Percentiles rank a stretch among this genome's conserved stretches.
Conservation (phyloP, 2,113 vertebrate genomes). For the Calcarius ornatus region DNA sequence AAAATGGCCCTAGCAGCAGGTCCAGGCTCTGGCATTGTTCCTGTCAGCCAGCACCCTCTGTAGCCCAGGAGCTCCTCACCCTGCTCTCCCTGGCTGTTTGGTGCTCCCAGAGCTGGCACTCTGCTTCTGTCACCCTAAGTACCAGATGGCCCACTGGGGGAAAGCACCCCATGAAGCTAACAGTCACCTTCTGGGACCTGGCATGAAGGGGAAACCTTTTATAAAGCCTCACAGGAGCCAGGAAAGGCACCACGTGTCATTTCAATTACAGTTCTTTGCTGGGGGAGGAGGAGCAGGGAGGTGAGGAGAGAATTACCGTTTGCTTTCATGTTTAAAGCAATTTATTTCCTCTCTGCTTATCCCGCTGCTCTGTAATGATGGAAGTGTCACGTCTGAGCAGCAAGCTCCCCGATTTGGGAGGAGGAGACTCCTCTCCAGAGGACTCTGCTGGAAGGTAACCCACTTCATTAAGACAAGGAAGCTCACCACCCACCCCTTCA, state of each 20-base stretch:
- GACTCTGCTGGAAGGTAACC: not conserved
- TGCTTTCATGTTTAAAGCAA: not conserved
- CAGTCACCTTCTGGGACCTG: not conserved
- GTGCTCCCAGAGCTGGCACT: not conserved
- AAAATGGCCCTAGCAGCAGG: not conserved
- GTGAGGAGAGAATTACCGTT: not conserved
- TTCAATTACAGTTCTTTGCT: not conserved
- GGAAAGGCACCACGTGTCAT: not conserved
- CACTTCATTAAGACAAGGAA: not conserved
- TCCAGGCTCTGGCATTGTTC: fast-evolving
- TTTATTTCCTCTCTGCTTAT: not conserved
- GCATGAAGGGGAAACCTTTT: not conserved
- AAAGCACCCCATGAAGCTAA: not conserved
- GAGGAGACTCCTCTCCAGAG: not conserved
- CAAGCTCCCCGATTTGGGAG: not conserved
- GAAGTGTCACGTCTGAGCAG: not conserved
- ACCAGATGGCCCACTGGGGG: fast-evolving
- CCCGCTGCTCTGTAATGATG: not conserved
- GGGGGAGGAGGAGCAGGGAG: not conserved
- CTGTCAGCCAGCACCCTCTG: not conserved
- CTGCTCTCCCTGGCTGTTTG: not conserved
- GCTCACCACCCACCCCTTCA: not conserved
- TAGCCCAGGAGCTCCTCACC: not conserved
- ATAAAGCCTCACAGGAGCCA: not conserved
- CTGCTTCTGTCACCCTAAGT: not conserved